These are phyloP conservation scores for Pandion haliaetus DNA, from an alignment of 2,113 vertebrate species.

Conservation along the genomic window DNA sequence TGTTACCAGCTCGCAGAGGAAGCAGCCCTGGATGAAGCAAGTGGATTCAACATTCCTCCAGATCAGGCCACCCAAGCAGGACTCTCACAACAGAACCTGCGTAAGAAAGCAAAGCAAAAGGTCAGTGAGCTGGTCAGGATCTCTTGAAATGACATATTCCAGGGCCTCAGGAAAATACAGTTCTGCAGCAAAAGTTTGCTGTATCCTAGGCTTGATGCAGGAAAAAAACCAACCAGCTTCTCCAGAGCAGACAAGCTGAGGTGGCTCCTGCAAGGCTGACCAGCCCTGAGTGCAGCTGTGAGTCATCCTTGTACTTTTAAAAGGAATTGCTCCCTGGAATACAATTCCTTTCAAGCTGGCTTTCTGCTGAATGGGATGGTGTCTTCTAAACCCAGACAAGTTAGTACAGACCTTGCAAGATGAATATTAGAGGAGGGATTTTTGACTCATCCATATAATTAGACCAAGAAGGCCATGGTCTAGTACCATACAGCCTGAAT, in stretches of 20 bases:
- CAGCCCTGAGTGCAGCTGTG: background rate
- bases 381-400: background rate
- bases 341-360: background rate
- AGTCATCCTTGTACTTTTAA: background rate
- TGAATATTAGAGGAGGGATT: background rate
- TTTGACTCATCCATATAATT: background rate
- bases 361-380: background rate
- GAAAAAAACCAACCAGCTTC: background rate
- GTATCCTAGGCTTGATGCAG: background rate
- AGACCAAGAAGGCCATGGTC: background rate
- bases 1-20: slow-evolving; percentile 87
- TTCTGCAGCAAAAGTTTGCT: background rate
- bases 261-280: background rate
- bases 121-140: slow-evolving; percentile 37
- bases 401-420: background rate
- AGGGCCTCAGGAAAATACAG: background rate
- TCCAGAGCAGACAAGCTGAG: background rate
- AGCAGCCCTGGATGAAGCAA: slow-evolving; percentile 87
- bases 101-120: slow-evolving; percentile 45
- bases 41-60: slow-evolving; percentile 90
- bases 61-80: slow-evolving; percentile 71
- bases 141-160: background rate
- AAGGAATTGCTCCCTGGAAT: background rate
- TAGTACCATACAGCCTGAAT: background rate
- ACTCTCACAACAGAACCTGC: background rate